Evolutionary conservation across 2,113 vertebrate genomes (phyloP).

Genomic region (Holacanthus passer): DNA sequence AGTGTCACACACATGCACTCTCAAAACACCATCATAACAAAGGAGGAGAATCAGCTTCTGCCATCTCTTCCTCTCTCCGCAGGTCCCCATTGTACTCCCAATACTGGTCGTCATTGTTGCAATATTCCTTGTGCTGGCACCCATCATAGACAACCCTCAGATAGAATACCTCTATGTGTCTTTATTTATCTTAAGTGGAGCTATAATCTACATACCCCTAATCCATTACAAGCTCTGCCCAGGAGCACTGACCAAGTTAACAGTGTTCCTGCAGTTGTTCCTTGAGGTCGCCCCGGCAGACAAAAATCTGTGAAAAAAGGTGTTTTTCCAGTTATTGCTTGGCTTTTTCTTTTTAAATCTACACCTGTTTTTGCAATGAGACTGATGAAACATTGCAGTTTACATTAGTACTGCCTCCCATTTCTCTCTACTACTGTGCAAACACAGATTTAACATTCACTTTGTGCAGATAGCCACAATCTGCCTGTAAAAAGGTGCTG

Average conservation of each 20-base stretch:
- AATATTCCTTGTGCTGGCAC: constrained; percentile 89
- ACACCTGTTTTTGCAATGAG: background rate
- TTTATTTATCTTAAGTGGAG: constrained; percentile 88
- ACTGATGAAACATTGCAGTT: background rate
- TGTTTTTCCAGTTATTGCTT: background rate
- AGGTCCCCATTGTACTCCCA: constrained; percentile 90
- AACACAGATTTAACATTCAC: background rate
- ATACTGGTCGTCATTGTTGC: constrained; percentile 86
- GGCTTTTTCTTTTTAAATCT: background rate
- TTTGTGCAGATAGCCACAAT: background rate
- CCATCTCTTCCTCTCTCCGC: constrained; percentile 42
- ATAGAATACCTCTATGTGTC: constrained; percentile 88
- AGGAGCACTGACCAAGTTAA: constrained; percentile 80
- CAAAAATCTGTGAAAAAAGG: constrained; percentile 77
- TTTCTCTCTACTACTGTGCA: background rate
- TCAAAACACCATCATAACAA: background rate
- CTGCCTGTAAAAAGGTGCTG: background rate
- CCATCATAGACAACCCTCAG: constrained; percentile 88
- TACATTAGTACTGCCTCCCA: background rate
- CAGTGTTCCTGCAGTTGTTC: constrained; percentile 89
- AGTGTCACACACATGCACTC: constrained; percentile 21
- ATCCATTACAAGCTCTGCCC: constrained; percentile 87
- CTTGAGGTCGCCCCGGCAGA: constrained; percentile 89
- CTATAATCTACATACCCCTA: constrained; percentile 88
- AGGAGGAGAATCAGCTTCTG: background rate